phyloP scores from a whole-genome alignment of 2,888 invertebrate genomes.

The Temnothorax unifasciatus region DNA sequence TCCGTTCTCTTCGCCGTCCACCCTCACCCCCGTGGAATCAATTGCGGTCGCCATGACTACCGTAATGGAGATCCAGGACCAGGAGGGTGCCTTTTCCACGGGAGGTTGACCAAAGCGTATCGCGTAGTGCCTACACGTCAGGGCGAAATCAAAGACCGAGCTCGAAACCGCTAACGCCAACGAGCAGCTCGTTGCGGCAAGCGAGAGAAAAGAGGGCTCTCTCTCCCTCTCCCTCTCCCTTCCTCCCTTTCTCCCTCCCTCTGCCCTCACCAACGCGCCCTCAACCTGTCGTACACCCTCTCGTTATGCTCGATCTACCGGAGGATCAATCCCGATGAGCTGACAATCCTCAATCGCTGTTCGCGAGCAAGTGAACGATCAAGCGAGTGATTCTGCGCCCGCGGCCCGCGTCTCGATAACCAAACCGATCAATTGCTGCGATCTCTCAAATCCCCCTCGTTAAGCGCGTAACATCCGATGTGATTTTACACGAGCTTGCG shows the following conservation, averaged over 20 bases:
- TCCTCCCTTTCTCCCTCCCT: background rate
- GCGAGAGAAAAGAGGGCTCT: slow-evolving; percentile 66
- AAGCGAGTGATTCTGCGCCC: slow-evolving; percentile 44
- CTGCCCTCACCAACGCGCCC: slow-evolving; percentile 17
- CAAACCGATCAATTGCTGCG: slow-evolving; percentile 50
- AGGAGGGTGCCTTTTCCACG: slow-evolving; percentile 83
- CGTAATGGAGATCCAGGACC: slow-evolving; percentile 84
- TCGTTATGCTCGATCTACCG: slow-evolving; percentile 67
- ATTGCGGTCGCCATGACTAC: slow-evolving; percentile 85
- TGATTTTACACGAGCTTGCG: slow-evolving; percentile 18
- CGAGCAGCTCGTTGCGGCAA: slow-evolving; percentile 63
- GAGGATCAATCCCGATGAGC: slow-evolving; percentile 55
- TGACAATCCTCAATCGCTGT: slow-evolving; percentile 45
- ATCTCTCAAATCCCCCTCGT: slow-evolving; percentile 41
- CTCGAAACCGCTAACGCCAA: slow-evolving; percentile 69
- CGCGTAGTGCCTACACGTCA: slow-evolving; percentile 78
- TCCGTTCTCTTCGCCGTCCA: slow-evolving; percentile 72
- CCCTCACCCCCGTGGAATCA: slow-evolving; percentile 83
- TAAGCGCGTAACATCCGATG: slow-evolving; percentile 37
- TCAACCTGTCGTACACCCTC: slow-evolving; percentile 53
- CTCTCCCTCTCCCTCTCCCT: background rate
- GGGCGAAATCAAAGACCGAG: slow-evolving; percentile 81
- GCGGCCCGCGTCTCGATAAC: slow-evolving; percentile 44
- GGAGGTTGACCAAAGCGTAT: slow-evolving; percentile 81
- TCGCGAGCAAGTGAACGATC: slow-evolving; percentile 50